Evolutionary conservation across 1,140 invertebrate genomes (phyloP).

Genomic region (Platyscapa corneri): DNA sequence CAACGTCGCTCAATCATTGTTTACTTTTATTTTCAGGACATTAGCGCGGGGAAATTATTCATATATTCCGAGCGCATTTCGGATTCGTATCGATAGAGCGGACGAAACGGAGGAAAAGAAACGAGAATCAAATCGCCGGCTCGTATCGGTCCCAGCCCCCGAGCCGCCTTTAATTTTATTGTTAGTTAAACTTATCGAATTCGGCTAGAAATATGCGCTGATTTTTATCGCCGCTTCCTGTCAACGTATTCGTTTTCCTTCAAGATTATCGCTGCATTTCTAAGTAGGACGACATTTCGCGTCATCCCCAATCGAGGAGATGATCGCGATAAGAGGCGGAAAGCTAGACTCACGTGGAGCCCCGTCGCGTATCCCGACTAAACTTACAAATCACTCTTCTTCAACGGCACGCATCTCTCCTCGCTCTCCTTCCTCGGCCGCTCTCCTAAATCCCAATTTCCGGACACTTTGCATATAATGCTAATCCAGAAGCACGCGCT

Average conservation of each 20-base stretch:
- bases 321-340: conserved; percentile 29
- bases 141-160: not conserved
- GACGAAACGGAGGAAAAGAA: not conserved
- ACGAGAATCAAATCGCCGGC: too few relatives aligned
- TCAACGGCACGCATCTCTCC: not conserved
- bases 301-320: conserved; percentile 17
- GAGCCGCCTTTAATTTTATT: conserved; percentile 11
- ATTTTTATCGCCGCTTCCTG: conserved; percentile 16
- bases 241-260: conserved; percentile 35
- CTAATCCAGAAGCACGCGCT: conserved; percentile 9
- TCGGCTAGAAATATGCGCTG: not conserved
- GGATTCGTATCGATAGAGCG: not conserved
- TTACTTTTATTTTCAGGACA: conserved; percentile 17
- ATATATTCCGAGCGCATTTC: conserved; percentile 13
- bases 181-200: conserved; percentile 15
- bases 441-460: not conserved
- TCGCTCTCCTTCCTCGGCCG: too few relatives aligned
- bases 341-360: not conserved
- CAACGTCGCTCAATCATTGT: conserved; percentile 6
- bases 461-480: not conserved
- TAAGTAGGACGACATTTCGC: not conserved
- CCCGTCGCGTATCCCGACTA: not conserved
- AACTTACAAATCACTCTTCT: conserved; percentile 42
- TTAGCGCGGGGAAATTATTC: conserved; percentile 1
- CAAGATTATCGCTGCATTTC: conserved; percentile 7